Conservation (phyloP, 2,797 vertebrate species). For the Lateolabrax maculatus region DNA sequence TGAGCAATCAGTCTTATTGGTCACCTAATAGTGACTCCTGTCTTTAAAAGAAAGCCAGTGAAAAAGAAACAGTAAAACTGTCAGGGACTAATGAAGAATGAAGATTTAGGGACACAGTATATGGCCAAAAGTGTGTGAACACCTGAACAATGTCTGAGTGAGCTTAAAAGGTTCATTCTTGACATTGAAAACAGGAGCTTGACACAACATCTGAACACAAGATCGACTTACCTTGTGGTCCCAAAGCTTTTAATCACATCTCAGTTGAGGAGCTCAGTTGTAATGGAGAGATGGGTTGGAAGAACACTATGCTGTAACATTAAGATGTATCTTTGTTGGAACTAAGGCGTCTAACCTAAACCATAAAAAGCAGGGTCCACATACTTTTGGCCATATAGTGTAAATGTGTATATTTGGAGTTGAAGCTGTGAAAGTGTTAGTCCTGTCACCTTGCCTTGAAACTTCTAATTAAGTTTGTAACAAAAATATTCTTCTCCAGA, state of each 20-base stretch:
- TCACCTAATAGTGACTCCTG: neutral
- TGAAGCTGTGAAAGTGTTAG: neutral
- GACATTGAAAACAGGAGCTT: no score
- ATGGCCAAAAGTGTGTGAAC: neutral
- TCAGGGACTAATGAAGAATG: no score
- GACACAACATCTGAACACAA: neutral
- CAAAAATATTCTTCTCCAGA: neutral
- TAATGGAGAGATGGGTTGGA: no score
- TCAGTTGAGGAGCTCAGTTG: neutral
- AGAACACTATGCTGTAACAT: neutral
- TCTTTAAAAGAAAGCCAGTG: neutral
- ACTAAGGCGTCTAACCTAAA: no score
- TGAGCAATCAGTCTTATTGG: neutral
- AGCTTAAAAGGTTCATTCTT: no score
- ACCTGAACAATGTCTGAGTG: no score
- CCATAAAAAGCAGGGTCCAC: neutral
- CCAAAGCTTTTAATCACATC: neutral
- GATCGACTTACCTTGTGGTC: neutral
- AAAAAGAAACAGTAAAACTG: neutral
- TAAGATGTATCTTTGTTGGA: neutral
- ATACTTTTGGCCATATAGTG: neutral
- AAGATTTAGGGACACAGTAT: no score
- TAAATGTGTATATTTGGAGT: neutral
- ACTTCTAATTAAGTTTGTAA: neutral
- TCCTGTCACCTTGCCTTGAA: neutral